Evolutionary conservation across 2,113 vertebrate species (phyloP), one percentile per base, ranked within the genome.

Genomic region (Cryptotis parvus): DNA sequence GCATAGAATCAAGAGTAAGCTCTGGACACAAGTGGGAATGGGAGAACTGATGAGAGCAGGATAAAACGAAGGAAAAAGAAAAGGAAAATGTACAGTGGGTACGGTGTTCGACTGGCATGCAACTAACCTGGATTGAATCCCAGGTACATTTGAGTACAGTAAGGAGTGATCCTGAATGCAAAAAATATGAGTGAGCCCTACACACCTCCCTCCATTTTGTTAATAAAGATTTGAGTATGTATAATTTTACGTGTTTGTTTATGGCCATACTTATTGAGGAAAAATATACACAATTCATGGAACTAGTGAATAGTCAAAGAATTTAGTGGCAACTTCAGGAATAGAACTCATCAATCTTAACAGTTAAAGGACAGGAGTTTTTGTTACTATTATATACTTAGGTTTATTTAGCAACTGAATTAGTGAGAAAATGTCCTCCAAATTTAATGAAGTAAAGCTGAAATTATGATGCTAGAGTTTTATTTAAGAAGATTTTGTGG

Each of bases 371-470:
- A 65, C 8, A 84, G 33, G 24, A 91, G 69, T 91, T 91, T 6
- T 24, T 74, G 14, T 88, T 78, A 9, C 68, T 35, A 68, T 75
- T 89, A 49, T 66, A 31, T 27, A 76, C 79, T 95, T 65, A 55
- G 65, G 70, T 91, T 81, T 87, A 92, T 87, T 37, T 35, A 84
- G 81, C 83, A 91, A 77, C 65, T 43, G 29, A 89, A 74, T 87
- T 87, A 15, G n/a, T 77, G 55, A 79, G 70, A 90, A 94, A 94
- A 82, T 81, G 33, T 26, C 18, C 22, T 91, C 55, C 1, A 66
- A 91, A 91, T 37, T 58, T 90, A 93, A 69, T 76, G 69, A 94
- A 41, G 9, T 81, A 81, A n/a, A 4, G 33, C 61, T 84, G 55
- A 20, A 45, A 94, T 96, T 87, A 75, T 89, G 61, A 22, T 58